These are phyloP conservation scores for Ceratina australensis DNA, from an alignment of 1,140 invertebrate species.

Conservation along the genomic window DNA sequence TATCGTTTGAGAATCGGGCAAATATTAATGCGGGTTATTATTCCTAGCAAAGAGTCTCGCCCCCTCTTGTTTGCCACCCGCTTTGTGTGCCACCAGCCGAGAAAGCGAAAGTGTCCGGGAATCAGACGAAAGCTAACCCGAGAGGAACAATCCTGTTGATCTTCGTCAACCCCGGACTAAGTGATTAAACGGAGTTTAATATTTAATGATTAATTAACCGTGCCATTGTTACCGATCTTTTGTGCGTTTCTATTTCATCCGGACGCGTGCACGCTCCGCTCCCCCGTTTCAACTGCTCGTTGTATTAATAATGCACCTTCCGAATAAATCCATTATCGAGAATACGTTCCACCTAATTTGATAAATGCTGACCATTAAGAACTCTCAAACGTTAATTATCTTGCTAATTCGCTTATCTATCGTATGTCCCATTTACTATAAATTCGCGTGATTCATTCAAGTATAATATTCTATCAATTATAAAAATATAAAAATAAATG, in stretches of 20 bases:
- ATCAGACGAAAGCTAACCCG: conserved; percentile 37
- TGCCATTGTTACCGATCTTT: background rate
- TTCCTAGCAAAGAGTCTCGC: conserved; percentile 53
- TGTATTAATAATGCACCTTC: background rate
- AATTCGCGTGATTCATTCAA: too few species aligned
- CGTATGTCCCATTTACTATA: too few species aligned
- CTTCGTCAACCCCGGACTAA: background rate
- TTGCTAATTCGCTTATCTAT: too few species aligned
- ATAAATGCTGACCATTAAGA: too few species aligned
- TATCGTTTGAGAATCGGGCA: conserved; percentile 62
- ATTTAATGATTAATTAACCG: conserved; percentile 37
- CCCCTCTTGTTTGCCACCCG: conserved; percentile 49
- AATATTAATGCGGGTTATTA: conserved; percentile 66
- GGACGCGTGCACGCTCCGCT: background rate
- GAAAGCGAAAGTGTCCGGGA: conserved; percentile 49
- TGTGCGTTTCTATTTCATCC: background rate
- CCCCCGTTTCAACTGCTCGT: background rate
- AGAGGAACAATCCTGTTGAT: conserved; percentile 1
- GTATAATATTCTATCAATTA: too few species aligned
- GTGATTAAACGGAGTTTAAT: conserved; percentile 36
- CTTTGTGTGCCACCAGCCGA: conserved; percentile 28
- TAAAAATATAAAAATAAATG: too few species aligned
- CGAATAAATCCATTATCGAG: background rate
- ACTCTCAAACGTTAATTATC: background rate
- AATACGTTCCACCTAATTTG: background rate